These are phyloP conservation scores for Xenopus borealis DNA, from an alignment of 2,113 vertebrate species.

Conservation along the genomic window DNA sequence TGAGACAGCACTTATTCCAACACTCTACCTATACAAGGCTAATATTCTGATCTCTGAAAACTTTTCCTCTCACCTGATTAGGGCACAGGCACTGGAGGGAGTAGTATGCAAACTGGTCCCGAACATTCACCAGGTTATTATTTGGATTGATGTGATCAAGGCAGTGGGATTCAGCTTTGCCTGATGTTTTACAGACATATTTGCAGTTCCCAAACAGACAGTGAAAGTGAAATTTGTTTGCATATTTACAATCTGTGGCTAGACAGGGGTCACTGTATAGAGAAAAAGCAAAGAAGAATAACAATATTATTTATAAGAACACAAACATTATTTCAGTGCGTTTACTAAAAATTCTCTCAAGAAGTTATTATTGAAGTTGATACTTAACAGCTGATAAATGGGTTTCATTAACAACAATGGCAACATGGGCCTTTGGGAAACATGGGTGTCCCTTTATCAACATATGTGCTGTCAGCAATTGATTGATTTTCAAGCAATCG, in stretches of 20 bases:
- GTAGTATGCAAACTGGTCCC: slow-evolving; percentile 97
- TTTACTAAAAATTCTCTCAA: no score
- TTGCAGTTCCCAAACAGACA: slow-evolving; percentile 99
- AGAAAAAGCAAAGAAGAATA: background rate
- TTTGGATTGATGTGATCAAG: slow-evolving; percentile 99
- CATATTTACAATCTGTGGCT: slow-evolving; percentile 97
- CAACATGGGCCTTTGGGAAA: no score
- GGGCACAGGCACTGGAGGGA: slow-evolving; percentile 98
- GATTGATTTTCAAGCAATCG: no score
- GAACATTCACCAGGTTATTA: slow-evolving; percentile 93
- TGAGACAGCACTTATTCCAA: background rate
- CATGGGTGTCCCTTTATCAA: no score
- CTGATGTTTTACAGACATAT: slow-evolving; percentile 97
- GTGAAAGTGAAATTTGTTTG: slow-evolving; percentile 99
- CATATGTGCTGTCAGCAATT: no score
- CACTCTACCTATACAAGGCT: background rate
- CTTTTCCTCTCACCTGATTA: slow-evolving; percentile 82
- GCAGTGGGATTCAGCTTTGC: slow-evolving; percentile 97
- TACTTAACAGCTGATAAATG: no score
- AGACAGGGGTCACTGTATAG: slow-evolving; percentile 85
- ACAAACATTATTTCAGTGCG: no score
- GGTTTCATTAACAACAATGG: no score
- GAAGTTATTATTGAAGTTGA: no score
- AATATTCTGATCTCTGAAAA: background rate
- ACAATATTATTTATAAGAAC: no score